Conservation (phyloP, 2,113 vertebrate genomes). For the Miniopterus natalensis region DNA sequence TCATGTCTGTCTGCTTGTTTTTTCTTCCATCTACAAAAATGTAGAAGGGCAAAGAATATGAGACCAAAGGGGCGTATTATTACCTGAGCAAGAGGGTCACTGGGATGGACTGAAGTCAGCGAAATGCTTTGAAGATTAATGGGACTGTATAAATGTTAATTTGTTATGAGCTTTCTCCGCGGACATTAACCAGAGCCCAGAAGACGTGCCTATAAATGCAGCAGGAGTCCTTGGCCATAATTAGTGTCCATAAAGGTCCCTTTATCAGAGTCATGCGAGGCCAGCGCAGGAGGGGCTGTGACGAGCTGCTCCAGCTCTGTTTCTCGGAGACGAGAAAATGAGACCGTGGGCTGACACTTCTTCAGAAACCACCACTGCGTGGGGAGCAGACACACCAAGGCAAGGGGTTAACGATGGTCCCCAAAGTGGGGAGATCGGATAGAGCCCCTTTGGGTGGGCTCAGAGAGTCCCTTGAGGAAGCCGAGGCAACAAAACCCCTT, state of each 20-base stretch:
- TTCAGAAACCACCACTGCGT: rapidly evolving
- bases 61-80: not conserved
- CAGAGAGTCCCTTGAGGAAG: not conserved
- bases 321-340: not conserved
- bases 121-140: constrained; percentile 61
- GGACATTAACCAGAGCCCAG: constrained; percentile 53
- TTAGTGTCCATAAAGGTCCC: not conserved
- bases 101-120: not conserved
- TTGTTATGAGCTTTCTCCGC: not conserved
- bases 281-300: rapidly evolving
- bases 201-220: not conserved
- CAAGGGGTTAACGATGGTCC: not conserved
- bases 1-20: not conserved
- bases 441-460: not conserved
- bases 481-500: not conserved
- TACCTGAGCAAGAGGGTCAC: not conserved
- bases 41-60: not conserved
- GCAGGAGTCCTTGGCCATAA: not conserved
- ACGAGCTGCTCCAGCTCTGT: not conserved
- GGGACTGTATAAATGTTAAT: not conserved
- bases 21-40: constrained; percentile 22
- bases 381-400: not conserved
- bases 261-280: not conserved
- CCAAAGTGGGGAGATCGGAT: rapidly evolving
- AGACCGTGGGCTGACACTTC: rapidly evolving